Evolutionary conservation across 1,140 invertebrate species (phyloP).

Genomic region (Papilio polytes): DNA sequence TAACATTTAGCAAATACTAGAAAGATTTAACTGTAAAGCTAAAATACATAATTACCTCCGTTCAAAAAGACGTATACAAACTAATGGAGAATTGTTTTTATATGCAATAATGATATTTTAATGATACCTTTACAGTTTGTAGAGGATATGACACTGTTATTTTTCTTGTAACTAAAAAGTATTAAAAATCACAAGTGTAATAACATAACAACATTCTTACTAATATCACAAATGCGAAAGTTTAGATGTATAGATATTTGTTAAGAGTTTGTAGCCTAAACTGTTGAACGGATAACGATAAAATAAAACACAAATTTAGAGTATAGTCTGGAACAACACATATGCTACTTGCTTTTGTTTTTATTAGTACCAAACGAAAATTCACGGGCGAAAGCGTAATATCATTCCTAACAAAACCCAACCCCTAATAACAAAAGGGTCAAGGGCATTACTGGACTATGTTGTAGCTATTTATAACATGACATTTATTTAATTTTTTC

Average conservation of each 20-base stretch:
- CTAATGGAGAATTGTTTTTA: conserved; percentile 18
- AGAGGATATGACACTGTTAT: not conserved
- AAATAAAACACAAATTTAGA: no score
- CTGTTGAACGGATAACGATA: no score
- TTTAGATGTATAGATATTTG: no score
- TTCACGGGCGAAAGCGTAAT: no score
- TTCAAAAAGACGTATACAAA: not conserved
- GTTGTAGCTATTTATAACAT: conserved; percentile 24
- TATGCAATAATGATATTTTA: not conserved
- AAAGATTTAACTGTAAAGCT: not conserved
- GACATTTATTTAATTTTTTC: conserved; percentile 19
- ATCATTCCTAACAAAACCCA: not conserved
- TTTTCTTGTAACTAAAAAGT: not conserved
- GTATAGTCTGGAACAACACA: no score
- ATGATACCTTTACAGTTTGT: not conserved
- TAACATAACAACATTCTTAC: no score
- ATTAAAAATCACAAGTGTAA: no score
- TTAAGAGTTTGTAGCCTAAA: no score
- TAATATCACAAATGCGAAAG: no score
- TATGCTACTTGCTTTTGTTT: no score
- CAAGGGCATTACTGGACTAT: not conserved
- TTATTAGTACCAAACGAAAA: no score
- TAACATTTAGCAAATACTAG: not conserved
- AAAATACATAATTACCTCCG: not conserved
- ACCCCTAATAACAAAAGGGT: not conserved